Base-by-base conservation (phyloP, 35 echinoderm and acorn worm species). In the Lytechinus variegatus region DNA sequence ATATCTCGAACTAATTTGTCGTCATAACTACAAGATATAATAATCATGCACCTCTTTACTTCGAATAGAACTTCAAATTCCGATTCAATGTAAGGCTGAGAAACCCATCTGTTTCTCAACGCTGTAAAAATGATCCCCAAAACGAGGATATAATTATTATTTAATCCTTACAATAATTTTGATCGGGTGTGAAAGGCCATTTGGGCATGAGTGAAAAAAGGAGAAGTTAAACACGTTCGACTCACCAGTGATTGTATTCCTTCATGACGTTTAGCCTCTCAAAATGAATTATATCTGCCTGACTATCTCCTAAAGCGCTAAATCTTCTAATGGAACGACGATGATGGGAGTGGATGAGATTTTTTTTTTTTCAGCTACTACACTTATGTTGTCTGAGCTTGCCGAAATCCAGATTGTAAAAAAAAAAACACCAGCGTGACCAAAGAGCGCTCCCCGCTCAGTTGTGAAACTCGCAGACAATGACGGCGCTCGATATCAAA, bases 221-320 rank as follows among this genome's bases (percentile, higher is more conserved):
- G 12, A 58, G 8, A 10, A 58, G 24, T 79, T 79, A 79, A 79
- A 24, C 14, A 79, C 16, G 19, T 19, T 6, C 19, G 4, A 79
- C 66, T 79, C n/a, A 79, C 66, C 66, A 79, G 66, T 79, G 66
- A 79, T 79, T 24, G 66, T 79, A 79, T n/a, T 79, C 66, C 66
- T n/a, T 79, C 66, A 79, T 79, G 66, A 5, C 8, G 66, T 6
- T 79, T 79, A 24, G 66, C 16, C 66, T 79, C 21, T 79, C 66
- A 79, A 79, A 44, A 79, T 79, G n/a, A 58, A 58, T 58, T 79
- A 79, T 24, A 79, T 24, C 66, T n/a, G 66, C 66, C n/a, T 79
- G 66, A 79, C 16, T 24, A 24, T 79, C 19, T 79, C 19, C 66
- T 79, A 7, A 24, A 79, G 66, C 19, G 66, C 66, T 79, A 79